Evolutionary conservation across 2,113 vertebrate species (phyloP).

Genomic region (Calcarius ornatus): DNA sequence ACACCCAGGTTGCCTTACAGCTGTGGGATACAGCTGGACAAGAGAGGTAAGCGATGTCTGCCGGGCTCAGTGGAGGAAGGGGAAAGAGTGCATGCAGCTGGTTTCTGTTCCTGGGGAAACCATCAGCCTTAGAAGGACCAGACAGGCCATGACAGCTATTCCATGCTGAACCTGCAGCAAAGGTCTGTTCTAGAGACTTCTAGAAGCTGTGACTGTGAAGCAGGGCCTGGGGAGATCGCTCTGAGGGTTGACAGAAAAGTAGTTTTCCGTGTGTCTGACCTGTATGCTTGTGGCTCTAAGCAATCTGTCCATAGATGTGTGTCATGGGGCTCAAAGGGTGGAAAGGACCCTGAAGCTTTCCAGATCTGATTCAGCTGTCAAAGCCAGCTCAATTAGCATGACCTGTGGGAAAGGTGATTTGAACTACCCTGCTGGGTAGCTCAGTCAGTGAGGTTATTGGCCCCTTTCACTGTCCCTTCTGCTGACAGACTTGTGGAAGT

Average conservation of each 20-base stretch:
- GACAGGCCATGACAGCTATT: background rate
- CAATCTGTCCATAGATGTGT: background rate
- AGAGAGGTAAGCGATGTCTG: constrained; percentile 72
- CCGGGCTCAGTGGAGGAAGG: background rate
- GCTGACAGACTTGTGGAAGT: background rate
- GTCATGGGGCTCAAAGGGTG: background rate
- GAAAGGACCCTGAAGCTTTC: background rate
- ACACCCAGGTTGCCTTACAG: constrained; percentile 76
- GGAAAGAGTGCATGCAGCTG: background rate
- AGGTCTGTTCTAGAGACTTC: background rate
- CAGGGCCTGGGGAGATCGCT: accelerated
- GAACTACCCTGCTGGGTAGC: background rate
- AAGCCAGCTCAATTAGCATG: background rate
- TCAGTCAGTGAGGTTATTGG: background rate
- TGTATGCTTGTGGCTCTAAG: background rate
- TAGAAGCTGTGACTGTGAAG: background rate
- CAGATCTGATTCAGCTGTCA: background rate
- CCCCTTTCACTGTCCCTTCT: background rate
- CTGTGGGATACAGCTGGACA: constrained; percentile 87
- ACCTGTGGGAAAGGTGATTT: background rate
- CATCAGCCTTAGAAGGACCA: background rate
- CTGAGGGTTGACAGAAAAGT: background rate
- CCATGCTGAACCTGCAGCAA: background rate
- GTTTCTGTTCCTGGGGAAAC: background rate
- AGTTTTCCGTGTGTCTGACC: background rate